Evolutionary conservation across 2,888 invertebrate genomes (phyloP).

Genomic region (Branchinecta sandiegonensis): DNA sequence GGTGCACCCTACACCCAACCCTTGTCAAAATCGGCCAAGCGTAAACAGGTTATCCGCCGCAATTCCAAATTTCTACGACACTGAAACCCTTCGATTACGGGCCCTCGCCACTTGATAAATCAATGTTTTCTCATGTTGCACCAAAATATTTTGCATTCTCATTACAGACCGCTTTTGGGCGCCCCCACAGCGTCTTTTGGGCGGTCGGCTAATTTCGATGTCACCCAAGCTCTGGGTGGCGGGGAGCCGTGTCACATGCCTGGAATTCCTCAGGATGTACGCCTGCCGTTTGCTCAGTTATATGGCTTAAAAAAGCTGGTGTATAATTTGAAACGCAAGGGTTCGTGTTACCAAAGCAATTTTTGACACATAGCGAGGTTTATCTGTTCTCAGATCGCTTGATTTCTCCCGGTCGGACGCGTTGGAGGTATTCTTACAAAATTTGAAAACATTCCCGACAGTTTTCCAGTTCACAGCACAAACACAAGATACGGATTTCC

Average conservation of each 20-base stretch:
- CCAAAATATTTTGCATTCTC: constrained; percentile 14
- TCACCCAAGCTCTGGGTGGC: constrained; percentile 12
- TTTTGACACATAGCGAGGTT: too few species aligned
- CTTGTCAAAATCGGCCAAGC: neutral
- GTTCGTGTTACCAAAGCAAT: too few species aligned
- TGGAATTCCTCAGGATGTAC: constrained; percentile 1
- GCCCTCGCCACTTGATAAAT: constrained; percentile 14
- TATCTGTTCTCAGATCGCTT: too few species aligned
- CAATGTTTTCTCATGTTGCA: neutral
- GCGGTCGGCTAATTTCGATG: constrained; percentile 16
- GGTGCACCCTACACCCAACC: neutral
- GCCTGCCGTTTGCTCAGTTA: too few species aligned
- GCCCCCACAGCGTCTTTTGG: constrained; percentile 9
- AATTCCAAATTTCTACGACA: constrained; percentile 1
- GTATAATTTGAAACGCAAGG: too few species aligned
- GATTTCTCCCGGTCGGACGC: too few species aligned
- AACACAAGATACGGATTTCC: too few species aligned
- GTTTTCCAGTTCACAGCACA: too few species aligned
- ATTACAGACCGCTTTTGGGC: constrained; percentile 1
- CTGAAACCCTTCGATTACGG: constrained; percentile 7
- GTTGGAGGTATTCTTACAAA: too few species aligned
- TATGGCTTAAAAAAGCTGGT: too few species aligned
- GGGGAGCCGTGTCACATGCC: constrained; percentile 7
- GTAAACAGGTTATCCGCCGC: neutral
- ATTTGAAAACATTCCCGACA: too few species aligned